Evolutionary conservation across 2,113 vertebrate genomes (phyloP).

Genomic region (crab-eating macaque (Macaca fascicularis)): T2T-MFA8v1.1 NC_088390.1:76137001-76137500

Average conservation of each 20-base stretch:
- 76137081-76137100: background rate
- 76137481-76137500: background rate
- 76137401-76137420: background rate
- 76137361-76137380: conserved; percentile 63
- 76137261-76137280: background rate
- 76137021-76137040: background rate
- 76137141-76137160: background rate
- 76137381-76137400: conserved; percentile 48
- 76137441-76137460: conserved; percentile 2
- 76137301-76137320: conserved; percentile 48
- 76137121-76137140: background rate
- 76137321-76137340: conserved; percentile 50
- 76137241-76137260: conserved; percentile 16
- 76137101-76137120: background rate
- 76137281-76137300: conserved; percentile 52
- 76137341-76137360: conserved; percentile 50
- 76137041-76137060: background rate
- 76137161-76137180: background rate
- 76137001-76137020: background rate
- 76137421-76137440: background rate
- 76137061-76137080: background rate
- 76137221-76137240: background rate
- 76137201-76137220: background rate
- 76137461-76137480: background rate
- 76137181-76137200: background rate